Percentiles rank a stretch among this genome's conserved stretches.
phyloP scores from a whole-genome alignment of 2,888 invertebrate species.

The Pimpla rufipes region DNA sequence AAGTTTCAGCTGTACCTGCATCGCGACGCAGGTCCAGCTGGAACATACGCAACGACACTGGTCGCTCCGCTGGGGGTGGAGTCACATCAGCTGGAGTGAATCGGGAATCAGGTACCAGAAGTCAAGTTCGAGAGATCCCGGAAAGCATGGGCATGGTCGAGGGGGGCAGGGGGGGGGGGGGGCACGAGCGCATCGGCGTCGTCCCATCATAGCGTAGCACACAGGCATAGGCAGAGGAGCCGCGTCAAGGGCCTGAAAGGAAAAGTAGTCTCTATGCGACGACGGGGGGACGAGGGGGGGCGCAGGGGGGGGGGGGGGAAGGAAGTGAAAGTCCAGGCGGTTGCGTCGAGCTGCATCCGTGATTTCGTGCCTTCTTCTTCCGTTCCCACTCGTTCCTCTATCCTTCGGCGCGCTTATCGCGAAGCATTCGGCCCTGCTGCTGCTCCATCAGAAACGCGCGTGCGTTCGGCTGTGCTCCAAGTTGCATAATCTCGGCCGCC shows the following conservation, averaged over 20 bases:
- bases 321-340: conserved; percentile 84
- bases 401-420: conserved; percentile 53
- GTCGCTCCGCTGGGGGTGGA: conserved; percentile 29
- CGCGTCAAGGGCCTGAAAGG: conserved; percentile 80
- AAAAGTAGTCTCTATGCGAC: conserved; percentile 82
- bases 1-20: neutral
- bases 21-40: too few relatives aligned
- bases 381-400: conserved; percentile 59
- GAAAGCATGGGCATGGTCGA: conserved; percentile 77
- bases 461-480: conserved; percentile 31
- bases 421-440: conserved; percentile 1
- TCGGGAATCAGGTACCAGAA: conserved; percentile 37
- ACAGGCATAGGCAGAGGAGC: conserved; percentile 22
- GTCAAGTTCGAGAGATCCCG: conserved; percentile 74
- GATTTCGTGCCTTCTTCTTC: conserved; percentile 75
- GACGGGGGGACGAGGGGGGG: conserved; percentile 67
- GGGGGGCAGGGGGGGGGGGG: conserved; percentile 45
- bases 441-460: conserved; percentile 44
- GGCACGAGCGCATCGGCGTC: conserved; percentile 8
- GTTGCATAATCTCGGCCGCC: conserved; percentile 23
- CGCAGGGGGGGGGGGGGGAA: conserved; percentile 77
- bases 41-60: too few relatives aligned
- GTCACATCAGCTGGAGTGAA: conserved; percentile 55
- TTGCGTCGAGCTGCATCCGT: conserved; percentile 79
- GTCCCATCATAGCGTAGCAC: conserved; percentile 28